Evolutionary conservation across 2,113 vertebrate species (phyloP).

Genomic region (Poecile atricapillus): DNA sequence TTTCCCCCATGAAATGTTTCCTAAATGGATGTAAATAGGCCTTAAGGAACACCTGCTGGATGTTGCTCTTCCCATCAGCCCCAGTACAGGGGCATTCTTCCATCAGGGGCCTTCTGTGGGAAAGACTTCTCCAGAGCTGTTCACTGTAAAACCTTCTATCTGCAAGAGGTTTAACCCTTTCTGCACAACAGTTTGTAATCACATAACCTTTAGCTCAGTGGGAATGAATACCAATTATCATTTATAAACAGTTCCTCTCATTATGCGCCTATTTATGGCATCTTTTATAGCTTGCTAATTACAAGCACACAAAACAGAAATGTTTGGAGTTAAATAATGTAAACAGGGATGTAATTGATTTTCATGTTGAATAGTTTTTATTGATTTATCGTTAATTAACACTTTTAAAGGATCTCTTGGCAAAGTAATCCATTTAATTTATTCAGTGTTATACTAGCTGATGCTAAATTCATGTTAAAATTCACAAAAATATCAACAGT

Average conservation of each 20-base stretch:
- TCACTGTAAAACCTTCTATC: background rate
- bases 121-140: background rate
- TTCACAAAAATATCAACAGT: background rate
- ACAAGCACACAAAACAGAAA: constrained; percentile 61
- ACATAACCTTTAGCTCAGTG: constrained; percentile 52
- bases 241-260: constrained; percentile 64
- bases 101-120: background rate
- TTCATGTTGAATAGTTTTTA: constrained; percentile 67
- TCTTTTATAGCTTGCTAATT: constrained; percentile 74
- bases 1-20: background rate
- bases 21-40: background rate
- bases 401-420: constrained; percentile 57
- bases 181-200: background rate
- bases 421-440: constrained; percentile 62
- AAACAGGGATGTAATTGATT: constrained; percentile 67
- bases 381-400: constrained; percentile 75
- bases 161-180: constrained; percentile 50
- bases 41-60: background rate
- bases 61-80: background rate
- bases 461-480: constrained; percentile 15
- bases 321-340: constrained; percentile 72
- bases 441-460: constrained; percentile 29
- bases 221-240: constrained; percentile 62
- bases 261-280: constrained; percentile 62
- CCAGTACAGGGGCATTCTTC: background rate